Percentiles rank a stretch among this genome's conserved stretches.
These are phyloP conservation scores for Drosophila acutilabella DNA, from an alignment of 2,888 invertebrate species.

Conservation along the genomic window DNA sequence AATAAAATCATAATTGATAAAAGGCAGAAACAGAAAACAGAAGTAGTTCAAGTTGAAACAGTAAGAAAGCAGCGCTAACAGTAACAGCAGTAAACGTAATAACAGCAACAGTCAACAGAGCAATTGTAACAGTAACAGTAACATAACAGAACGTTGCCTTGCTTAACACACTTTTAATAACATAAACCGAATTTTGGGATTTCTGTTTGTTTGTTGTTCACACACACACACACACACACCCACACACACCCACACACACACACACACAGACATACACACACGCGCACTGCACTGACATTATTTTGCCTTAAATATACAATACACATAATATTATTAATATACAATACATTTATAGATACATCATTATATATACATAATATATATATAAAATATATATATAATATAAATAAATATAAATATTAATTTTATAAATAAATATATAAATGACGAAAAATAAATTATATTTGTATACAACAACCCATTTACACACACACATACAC, in stretches of 20 bases:
- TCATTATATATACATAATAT: constrained; percentile 29
- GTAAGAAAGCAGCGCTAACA: constrained; percentile 7
- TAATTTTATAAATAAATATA: constrained; percentile 13
- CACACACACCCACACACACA: constrained; percentile 13
- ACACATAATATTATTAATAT: constrained; percentile 29
- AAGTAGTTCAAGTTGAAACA: constrained; percentile 11
- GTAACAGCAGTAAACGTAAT: constrained; percentile 14
- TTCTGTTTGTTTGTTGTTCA: constrained; percentile 50
- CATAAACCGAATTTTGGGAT: constrained; percentile 12
- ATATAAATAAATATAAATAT: constrained; percentile 20
- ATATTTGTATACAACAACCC: constrained; percentile 2
- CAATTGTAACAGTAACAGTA: constrained; percentile 11
- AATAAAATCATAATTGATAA: constrained; percentile 27
- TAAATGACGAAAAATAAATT: constrained; percentile 12
- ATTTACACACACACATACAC: neutral
- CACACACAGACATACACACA: constrained; percentile 9
- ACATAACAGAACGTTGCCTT: constrained; percentile 24
- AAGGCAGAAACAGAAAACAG: neutral
- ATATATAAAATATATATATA: constrained; percentile 27
- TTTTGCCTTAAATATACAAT: constrained; percentile 40
- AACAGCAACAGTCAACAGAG: constrained; percentile 20
- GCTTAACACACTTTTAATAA: constrained; percentile 16
- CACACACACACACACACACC: constrained; percentile 10
- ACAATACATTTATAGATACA: constrained; percentile 26
- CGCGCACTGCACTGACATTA: constrained; percentile 16